Evolutionary conservation across 2,113 vertebrate genomes (phyloP), one percentile per base, ranked within the genome.

Genomic region (Otocyon megalotis): DNA sequence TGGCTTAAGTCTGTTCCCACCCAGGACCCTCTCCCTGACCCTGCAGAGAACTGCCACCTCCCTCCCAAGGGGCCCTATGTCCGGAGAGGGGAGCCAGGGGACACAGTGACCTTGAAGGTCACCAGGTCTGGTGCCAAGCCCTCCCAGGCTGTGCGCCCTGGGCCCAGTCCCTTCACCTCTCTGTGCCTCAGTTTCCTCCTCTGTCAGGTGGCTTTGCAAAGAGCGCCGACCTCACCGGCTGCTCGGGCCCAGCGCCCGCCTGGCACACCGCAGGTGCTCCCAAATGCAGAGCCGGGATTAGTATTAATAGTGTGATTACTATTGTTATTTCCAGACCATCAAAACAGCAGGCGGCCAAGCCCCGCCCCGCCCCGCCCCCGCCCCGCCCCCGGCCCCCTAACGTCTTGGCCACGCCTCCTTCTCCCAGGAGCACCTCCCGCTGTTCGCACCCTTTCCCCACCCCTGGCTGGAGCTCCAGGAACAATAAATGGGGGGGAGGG

Each of bases 171-270:
- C 50, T 93, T 48, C 2, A 0, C 26, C 60, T 93, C 85, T 79
- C 90, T 48, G 93, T 24, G 77, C 72, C 95, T 91, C 93, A 65
- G 80, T 92, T 93, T 95, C 35, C 93, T n/a, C 35, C 22, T 88
- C 83, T 89, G 83, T 72, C 30, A 62, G 12, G 83, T 35, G 67
- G 28, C 28, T 77, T 88, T 90, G 86, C 24, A 24, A 26, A n/a
- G 24, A 32, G 67, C 2, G 15, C 43, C 32, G n/a, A 58, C 19
- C 53, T 14, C 22, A 16, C 15, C 10, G 72, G 65, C 30, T 19
- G 76, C 58, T 4, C 37, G 83, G 60, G 65, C 76, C 79, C 60
- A 13, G 58, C 62, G 3, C 2, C 14, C 32, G 69, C 50, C 74
- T 30, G 62, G 74, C 60, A 54, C 20, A 0, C 48, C 22, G 82